These are phyloP conservation scores for Microctonus hyperodae DNA, from an alignment of 2,888 invertebrate species.

Conservation along the genomic window DNA sequence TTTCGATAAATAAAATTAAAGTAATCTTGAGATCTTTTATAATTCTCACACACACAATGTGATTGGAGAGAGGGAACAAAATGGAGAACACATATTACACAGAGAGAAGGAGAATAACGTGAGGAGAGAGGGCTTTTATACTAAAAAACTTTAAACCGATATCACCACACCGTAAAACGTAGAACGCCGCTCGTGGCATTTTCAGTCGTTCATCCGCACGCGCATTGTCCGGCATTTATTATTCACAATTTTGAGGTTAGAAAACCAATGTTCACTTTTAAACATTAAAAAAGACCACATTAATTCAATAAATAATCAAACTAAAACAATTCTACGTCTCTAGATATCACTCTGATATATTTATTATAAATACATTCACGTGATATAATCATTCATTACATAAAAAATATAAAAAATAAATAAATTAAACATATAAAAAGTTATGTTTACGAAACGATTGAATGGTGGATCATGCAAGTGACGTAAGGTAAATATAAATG, in stretches of 20 bases:
- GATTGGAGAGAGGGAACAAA: not conserved
- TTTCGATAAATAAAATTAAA: too few relatives aligned
- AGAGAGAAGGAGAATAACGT: conserved; percentile 5
- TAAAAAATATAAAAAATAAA: too few relatives aligned
- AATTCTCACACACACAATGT: too few relatives aligned
- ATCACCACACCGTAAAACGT: conserved; percentile 46
- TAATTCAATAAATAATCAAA: not conserved
- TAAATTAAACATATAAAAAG: too few relatives aligned
- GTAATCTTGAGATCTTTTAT: too few relatives aligned
- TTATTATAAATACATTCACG: too few relatives aligned
- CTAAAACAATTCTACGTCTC: not conserved
- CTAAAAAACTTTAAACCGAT: too few relatives aligned
- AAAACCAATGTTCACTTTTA: not conserved
- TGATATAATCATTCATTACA: not conserved
- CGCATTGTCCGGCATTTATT: conserved; percentile 38
- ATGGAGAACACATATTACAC: not conserved
- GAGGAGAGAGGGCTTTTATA: conserved; percentile 26
- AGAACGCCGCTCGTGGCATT: conserved; percentile 51
- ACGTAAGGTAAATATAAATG: conserved; percentile 52
- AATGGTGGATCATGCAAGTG: conserved; percentile 49
- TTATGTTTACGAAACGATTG: conserved; percentile 28
- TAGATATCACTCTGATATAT: too few relatives aligned
- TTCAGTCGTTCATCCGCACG: conserved; percentile 59
- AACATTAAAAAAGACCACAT: not conserved
- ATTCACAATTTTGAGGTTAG: too few relatives aligned